These are phyloP conservation scores for Beris chalybata DNA, from an alignment of 2,888 invertebrate species.

Conservation along the genomic window DNA sequence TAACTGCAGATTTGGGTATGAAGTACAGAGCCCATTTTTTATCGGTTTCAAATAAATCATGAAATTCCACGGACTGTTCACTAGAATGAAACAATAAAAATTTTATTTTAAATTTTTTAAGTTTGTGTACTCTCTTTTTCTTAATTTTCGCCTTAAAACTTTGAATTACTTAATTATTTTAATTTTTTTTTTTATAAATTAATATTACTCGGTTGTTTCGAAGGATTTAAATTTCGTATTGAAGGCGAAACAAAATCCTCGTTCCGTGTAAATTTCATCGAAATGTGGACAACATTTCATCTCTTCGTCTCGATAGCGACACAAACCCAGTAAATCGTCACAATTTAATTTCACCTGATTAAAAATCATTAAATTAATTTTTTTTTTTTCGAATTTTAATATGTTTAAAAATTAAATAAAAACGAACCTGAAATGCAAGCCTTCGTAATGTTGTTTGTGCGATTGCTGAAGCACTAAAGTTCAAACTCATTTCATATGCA, in stretches of 20 bases:
- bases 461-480: constrained; percentile 40
- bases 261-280: constrained; percentile 72
- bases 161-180: no score
- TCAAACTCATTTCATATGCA: constrained; percentile 43
- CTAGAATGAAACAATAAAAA: constrained; percentile 40
- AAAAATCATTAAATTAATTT: background rate
- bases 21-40: constrained; percentile 56
- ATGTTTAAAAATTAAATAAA: background rate
- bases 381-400: background rate
- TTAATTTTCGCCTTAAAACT: background rate
- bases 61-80: constrained; percentile 45
- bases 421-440: constrained; percentile 47
- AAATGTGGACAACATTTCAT: constrained; percentile 69
- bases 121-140: background rate
- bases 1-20: constrained; percentile 49
- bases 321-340: constrained; percentile 63
- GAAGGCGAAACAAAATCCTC: constrained; percentile 74
- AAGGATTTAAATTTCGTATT: constrained; percentile 58
- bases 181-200: background rate
- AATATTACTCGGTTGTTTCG: constrained; percentile 31
- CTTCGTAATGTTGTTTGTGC: constrained; percentile 44
- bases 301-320: constrained; percentile 69
- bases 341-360: constrained; percentile 60
- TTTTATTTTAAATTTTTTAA: background rate
- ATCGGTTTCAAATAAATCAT: constrained; percentile 56